These are phyloP conservation scores for Labeo calbasu DNA, from an alignment of 2,797 vertebrate species.

Conservation along the genomic window DNA sequence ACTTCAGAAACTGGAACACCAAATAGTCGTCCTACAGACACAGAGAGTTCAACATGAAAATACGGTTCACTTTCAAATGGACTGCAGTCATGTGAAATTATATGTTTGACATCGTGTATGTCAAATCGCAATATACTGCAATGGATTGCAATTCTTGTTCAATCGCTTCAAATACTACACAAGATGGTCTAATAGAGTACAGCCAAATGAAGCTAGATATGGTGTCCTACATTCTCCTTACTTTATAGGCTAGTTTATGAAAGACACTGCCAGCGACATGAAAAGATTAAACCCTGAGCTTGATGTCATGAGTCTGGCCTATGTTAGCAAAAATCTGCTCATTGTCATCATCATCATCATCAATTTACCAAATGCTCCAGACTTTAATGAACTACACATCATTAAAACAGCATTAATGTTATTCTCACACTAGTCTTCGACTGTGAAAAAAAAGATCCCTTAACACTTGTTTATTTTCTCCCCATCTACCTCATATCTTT, in stretches of 20 bases:
- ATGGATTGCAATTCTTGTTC: neutral
- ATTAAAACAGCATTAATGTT: slow-evolving; percentile 19
- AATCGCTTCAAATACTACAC: neutral
- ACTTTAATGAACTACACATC: slow-evolving; percentile 1
- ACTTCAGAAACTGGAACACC: slow-evolving; percentile 84
- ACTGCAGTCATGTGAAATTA: neutral
- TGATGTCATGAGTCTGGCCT: neutral
- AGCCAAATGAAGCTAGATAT: neutral
- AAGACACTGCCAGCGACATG: neutral
- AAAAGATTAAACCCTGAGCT: neutral
- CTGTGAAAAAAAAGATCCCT: neutral
- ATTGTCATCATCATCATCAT: neutral
- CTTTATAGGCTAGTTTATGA: neutral
- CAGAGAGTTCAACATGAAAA: slow-evolving; percentile 15
- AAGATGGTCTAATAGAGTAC: neutral
- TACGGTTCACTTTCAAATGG: neutral
- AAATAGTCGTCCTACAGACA: slow-evolving; percentile 77
- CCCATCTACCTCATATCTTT: slow-evolving; percentile 20
- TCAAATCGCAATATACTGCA: neutral
- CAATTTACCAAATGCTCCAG: neutral
- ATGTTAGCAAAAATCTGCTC: neutral
- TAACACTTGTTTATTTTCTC: slow-evolving; percentile 23
- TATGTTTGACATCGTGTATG: neutral
- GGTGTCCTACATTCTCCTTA: neutral
- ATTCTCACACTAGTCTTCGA: slow-evolving; percentile 18